Conservation (phyloP, 2,888 invertebrate genomes). For the Pristionchus entomophagus region DNA sequence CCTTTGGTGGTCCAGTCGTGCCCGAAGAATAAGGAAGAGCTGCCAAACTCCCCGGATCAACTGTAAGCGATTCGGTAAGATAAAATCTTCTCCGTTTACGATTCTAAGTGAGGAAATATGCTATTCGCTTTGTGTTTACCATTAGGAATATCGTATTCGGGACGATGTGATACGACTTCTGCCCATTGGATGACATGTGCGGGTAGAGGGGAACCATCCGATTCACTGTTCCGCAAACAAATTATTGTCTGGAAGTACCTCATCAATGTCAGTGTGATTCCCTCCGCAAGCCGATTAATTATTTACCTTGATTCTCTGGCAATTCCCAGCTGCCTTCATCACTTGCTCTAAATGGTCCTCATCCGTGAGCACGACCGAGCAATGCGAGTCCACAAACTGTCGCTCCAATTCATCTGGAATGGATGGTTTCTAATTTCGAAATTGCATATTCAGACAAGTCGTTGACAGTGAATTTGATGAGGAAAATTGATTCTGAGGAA, state of each 20-base stretch:
- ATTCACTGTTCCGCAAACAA: background rate
- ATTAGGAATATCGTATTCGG: constrained; percentile 11
- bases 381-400: constrained; percentile 59
- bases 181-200: background rate
- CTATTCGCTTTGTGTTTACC: background rate
- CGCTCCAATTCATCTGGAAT: constrained; percentile 60
- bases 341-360: constrained; percentile 57
- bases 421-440: no score
- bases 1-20: constrained; percentile 79
- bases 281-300: background rate
- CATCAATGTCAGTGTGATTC: background rate
- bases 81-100: background rate
- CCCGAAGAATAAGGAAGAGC: constrained; percentile 78
- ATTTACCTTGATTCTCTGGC: constrained; percentile 48
- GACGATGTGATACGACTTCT: background rate
- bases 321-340: constrained; percentile 54
- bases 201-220: background rate
- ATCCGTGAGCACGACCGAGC: constrained; percentile 59
- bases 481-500: background rate
- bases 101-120: background rate
- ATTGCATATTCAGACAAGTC: background rate
- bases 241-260: constrained; percentile 3
- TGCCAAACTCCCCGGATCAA: constrained; percentile 50
- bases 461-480: background rate
- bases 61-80: background rate